Evolutionary conservation across 2,113 vertebrate genomes (phyloP), one percentile per base, ranked within the genome.

Genomic region (Lophochroa leadbeateri): DNA sequence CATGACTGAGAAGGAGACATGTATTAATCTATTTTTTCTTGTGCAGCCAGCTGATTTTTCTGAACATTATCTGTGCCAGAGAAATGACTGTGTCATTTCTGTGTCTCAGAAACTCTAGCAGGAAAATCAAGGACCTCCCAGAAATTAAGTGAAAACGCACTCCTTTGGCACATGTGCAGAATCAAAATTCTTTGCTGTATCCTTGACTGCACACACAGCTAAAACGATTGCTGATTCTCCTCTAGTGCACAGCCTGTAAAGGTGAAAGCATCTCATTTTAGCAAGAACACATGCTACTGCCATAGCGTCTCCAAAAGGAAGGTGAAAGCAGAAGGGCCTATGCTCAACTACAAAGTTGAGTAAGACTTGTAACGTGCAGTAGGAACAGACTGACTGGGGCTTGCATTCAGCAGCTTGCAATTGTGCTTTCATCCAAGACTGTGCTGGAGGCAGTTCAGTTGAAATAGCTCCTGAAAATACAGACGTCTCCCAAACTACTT

Each of bases 401-500:
- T 88, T 5, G 7, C 4, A 1, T 91, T 88, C 84, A n/a, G 81
- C 74, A 85, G 83, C 78, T 90, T 92, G 81, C 57, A 82, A 4
- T 21, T 39, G 3, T 58, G 70, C 85, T 95, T 97, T 96, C 81
- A 95, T 94, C 94, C 79, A 67, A 86, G 78, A 85, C 70, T 93
- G 10, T 90, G 95, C 96, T 96, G 87, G 78, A 96, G 95, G 96
- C 91, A 82, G 70, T 88, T 79, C 70, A 46, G 83, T 89, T 96
- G 93, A 94, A 96, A 94, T 94, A 96, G 72, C 86, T 92, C 81
- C 86, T 71, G 91, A 95, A 97, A 94, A 96, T 63, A 91, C 13
- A 96, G 94, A 86, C 31, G 41, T 96, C 77, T 97, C 91, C 89
- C 93, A 91, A 31, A 96, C 88, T 92, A 79, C 94, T 92, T 89